phyloP scores from a whole-genome alignment of 2,888 invertebrate species.

The Schizaphis graminum region DNA sequence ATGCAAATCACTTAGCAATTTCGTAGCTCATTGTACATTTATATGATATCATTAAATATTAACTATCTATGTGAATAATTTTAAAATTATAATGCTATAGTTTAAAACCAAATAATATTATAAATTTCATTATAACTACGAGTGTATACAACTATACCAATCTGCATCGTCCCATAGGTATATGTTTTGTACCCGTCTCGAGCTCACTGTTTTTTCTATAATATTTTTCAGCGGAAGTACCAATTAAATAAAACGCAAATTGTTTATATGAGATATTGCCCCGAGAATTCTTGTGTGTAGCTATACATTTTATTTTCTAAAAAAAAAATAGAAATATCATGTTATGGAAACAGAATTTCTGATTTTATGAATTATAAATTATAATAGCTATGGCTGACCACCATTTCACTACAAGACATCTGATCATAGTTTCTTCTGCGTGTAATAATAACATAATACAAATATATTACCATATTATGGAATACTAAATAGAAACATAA shows the following conservation, averaged over 20 bases:
- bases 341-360: background rate
- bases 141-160: background rate
- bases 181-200: background rate
- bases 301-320: background rate
- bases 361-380: background rate
- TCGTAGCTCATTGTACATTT: background rate
- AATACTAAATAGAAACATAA: background rate
- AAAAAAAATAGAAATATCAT: background rate
- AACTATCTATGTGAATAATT: background rate
- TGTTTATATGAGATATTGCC: background rate
- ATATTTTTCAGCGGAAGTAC: background rate
- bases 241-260: background rate
- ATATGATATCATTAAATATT: background rate
- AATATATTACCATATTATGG: background rate
- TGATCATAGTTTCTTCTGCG: background rate
- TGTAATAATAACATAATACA: background rate
- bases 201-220: background rate
- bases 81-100: background rate
- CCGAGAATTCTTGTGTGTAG: background rate
- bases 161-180: too few relatives aligned
- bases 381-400: background rate
- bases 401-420: background rate
- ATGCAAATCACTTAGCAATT: background rate
- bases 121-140: too few relatives aligned
- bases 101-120: too few relatives aligned